These are phyloP conservation scores for Archips xylosteana DNA, from an alignment of 2,888 invertebrate genomes.

Conservation along the genomic window DNA sequence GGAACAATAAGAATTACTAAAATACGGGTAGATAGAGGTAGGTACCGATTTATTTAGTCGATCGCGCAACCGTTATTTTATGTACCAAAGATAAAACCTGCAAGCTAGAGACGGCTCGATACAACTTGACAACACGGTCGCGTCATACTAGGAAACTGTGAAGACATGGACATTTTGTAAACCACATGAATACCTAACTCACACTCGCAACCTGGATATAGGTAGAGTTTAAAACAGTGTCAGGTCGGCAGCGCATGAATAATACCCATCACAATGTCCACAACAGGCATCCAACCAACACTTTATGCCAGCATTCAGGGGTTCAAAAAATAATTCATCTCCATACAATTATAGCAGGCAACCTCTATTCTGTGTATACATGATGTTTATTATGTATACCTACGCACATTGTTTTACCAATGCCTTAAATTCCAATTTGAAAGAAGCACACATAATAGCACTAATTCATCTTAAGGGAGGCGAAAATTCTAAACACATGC, in stretches of 20 bases:
- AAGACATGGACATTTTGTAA: neutral
- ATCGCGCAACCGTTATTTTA: neutral
- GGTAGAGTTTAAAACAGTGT: neutral
- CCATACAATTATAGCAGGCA: neutral
- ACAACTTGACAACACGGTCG: neutral
- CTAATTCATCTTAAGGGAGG: neutral
- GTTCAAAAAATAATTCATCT: neutral
- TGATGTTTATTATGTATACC: neutral
- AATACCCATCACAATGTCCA: neutral
- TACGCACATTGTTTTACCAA: neutral
- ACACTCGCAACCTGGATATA: neutral
- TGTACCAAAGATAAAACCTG: neutral
- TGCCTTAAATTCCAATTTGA: neutral
- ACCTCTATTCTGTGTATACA: neutral
- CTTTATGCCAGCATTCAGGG: neutral
- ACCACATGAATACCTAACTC: neutral
- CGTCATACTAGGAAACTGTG: neutral
- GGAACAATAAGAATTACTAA: slow-evolving; percentile 17
- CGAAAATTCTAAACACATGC: neutral
- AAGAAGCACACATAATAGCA: neutral
- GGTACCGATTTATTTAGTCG: neutral
- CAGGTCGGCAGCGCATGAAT: neutral
- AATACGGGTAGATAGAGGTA: neutral
- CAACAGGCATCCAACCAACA: neutral
- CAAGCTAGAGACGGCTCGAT: neutral